Base-by-base conservation (phyloP, 2,113 vertebrate species). In the Malurus cyaneus region DNA sequence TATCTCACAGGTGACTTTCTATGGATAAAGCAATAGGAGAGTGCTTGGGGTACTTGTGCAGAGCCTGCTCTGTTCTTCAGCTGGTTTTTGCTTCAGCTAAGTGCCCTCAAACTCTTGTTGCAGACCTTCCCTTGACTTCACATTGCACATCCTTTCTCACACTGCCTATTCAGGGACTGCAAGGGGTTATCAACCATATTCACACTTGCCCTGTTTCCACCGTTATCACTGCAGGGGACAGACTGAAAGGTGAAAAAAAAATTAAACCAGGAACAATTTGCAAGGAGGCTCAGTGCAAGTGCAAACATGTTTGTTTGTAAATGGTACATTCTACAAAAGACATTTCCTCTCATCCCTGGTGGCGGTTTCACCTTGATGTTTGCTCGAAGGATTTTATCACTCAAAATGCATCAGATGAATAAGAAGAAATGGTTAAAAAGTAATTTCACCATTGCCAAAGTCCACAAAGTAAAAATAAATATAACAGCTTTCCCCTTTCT, bases 351-450 rank as follows among this genome's bases (percentile, higher is more conserved):
- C 52, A n/a, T 76, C 34, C 23, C 61, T n/a, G 11, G 32, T 32
- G 76, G 64, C 93, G 94, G 49, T 71, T 92, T 96, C 69, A 88
- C 95, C 94, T 93, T 16, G 46, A 66, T 96, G 67, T 67, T 96
- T 92, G 70, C 71, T 92, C 93, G 94, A 96, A 82, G 77, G 73
- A 72, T 96, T 96, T 97, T 92, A 93, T 96, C 92, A 93, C 89
- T 93, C 60, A 77, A 97, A 97, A 96, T 79, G 59, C 90, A 94
- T 94, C 97, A 92, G 64, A 95, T 96, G 93, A 97, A 54, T 94
- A 94, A 89, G 67, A 95, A 96, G 59, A 91, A 97, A 94, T 91
- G 57, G 81, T 96, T 96, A 94, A 95, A 96, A 97, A 95, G 84
- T 87, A 96, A 97, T 96, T 97, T 96, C 64, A 94, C 66, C 42